Base-by-base conservation (phyloP, 2,797 vertebrate species). In the Lerista edwardsae region DNA sequence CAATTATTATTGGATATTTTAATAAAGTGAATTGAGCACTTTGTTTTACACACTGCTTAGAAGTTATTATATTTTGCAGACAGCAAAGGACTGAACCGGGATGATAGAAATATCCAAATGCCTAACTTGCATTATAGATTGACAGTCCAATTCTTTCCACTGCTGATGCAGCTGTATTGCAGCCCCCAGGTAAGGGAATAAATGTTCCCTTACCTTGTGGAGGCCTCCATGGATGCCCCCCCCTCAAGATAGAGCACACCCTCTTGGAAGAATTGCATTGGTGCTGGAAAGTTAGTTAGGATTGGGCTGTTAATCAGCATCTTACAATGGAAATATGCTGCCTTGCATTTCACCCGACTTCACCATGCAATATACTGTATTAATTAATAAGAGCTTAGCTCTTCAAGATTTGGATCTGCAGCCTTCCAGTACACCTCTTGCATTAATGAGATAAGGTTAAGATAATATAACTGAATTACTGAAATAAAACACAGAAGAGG, bases 1-100 rank as follows among this genome's bases (percentile, higher is more conserved):
- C 97, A 98, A 97, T 98, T 98, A 97, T 98, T 98, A 98, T 98
- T 98, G 96, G 97, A 97, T 97, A 96, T 98, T 98, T 97, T 97
- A 98, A 97, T 98, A 98, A 98, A 97, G 97, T 97, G 97, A 97
- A 96, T 97, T 97, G 96, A 96, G 96, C 96, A 96, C 95, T 98
- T 97, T 97, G 96, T 97, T 97, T 97, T 95, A 97, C 95, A 96
- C 95, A 97, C 96, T 97, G 95, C 96, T 96, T 97, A 96, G 95
- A 97, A 97, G 97, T 97, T 96, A 96, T 97, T 96, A 97, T 97
- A 96, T 97, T 97, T 95, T 95, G 95, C 96, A 96, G 96, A 94
- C 95, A 94, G 95, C 93, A 96, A 94, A 95, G 95, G 95, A 93
- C 86, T 91, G 94, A 93, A 93, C 92, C 86, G 89, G 89, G 90